Conservation (phyloP, 1,140 invertebrate species). For the Meloidogyne floridensis region DNA sequence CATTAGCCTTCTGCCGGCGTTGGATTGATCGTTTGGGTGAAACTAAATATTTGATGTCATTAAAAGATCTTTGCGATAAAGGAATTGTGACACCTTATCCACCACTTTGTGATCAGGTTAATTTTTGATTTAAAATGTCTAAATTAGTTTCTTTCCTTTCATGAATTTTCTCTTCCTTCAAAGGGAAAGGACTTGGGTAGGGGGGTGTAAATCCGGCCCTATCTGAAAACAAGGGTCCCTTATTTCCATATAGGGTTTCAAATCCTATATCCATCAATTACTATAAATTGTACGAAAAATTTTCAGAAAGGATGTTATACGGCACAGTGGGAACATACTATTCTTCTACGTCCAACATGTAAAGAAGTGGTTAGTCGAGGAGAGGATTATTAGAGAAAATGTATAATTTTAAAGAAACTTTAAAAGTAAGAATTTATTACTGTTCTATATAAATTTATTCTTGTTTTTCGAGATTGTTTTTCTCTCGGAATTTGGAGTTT, state of each 20-base stretch:
- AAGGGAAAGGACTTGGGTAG: no score
- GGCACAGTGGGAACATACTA: constrained; percentile 98
- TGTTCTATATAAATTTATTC: background rate
- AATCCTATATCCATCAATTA: no score
- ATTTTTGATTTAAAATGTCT: background rate
- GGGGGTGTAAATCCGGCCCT: no score
- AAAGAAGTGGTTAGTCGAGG: constrained; percentile 75
- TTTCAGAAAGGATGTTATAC: constrained; percentile 92
- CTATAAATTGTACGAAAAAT: no score
- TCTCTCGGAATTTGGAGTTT: constrained; percentile 1
- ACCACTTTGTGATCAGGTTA: constrained; percentile 82
- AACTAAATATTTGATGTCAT: constrained; percentile 94
- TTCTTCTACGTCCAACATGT: constrained; percentile 92
- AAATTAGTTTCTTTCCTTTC: no score
- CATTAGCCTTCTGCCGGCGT: constrained; percentile 95
- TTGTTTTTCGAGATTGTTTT: background rate
- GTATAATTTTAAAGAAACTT: background rate
- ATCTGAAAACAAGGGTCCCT: no score
- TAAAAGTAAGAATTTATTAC: background rate
- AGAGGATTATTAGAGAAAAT: constrained; percentile 41
- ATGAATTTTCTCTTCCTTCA: no score
- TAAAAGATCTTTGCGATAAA: constrained; percentile 97
- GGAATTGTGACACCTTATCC: constrained; percentile 93
- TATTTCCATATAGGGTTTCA: no score
- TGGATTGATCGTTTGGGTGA: constrained; percentile 96